Evolutionary conservation across 2,888 invertebrate species (phyloP), one percentile per base, ranked within the genome.

Genomic region (Dynastes maya): DNA sequence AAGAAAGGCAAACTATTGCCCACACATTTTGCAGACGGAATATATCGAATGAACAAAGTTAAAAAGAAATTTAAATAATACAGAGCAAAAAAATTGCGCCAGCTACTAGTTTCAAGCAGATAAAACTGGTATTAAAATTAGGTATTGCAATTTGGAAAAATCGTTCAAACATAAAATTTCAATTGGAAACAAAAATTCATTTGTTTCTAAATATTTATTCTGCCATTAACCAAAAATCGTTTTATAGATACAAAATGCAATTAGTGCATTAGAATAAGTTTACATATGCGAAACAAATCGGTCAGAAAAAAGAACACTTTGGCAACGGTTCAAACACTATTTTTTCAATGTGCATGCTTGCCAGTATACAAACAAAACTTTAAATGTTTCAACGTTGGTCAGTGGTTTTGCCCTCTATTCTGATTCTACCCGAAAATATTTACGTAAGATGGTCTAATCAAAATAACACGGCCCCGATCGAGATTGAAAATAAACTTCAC

Each of bases 361-460:
- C 51, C 51, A 49, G 29, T 68, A 32, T 5, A 51, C 68, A 51
- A 68, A 68, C 68, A 68, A 27, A 68, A 49, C 68, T n/a, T 51
- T 68, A 68, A 68, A 68, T 68, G 51, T 68, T 51, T 68, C 68
- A 68, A 51, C 68, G 51, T 49, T 53, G 51, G 32, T 68, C 68
- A 27, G 68, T 68, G 68, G 68, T 68, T 68, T 68, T 13, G 68
- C 49, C 68, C 51, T 65, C 37, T 65, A 16, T 22, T 37, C 65
- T 8, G 27, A 68, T 68, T 51, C 13, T 51, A 16, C 40, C 5
- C 68, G 29, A 65, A 68, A 68, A 68, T 51, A 68, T 68, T 68
- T 68, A 65, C 51, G 51, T 29, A 68, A 68, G 29, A 68, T 32
- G 29, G 51, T 51, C 29, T 68, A 68, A 68, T 68, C 51, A 68